phyloP scores from a whole-genome alignment of 2,888 invertebrate genomes.

The Anthoptus insignis region DNA sequence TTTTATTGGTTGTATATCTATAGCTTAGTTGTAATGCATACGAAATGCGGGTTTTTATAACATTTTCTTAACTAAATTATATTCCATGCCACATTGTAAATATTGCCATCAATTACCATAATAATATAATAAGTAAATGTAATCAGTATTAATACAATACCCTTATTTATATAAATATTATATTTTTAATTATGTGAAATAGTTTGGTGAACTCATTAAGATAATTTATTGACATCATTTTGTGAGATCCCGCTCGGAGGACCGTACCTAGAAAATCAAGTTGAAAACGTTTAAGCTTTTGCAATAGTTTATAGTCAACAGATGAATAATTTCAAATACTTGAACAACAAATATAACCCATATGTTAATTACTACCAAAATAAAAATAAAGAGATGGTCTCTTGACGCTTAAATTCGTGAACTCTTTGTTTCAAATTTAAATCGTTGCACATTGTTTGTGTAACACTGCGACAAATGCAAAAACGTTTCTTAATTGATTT shows the following conservation, averaged over 20 bases:
- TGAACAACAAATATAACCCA: no score
- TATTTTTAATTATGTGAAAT: slow-evolving; percentile 50
- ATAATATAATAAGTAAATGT: slow-evolving; percentile 65
- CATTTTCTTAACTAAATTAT: slow-evolving; percentile 72
- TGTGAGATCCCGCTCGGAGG: slow-evolving; percentile 34
- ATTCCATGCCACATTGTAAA: slow-evolving; percentile 77
- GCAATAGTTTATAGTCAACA: no score
- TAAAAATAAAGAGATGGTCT: no score
- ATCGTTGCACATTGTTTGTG: no score
- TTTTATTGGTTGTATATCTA: slow-evolving; percentile 66
- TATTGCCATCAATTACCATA: slow-evolving; percentile 81
- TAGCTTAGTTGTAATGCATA: slow-evolving; percentile 61
- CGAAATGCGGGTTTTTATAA: slow-evolving; percentile 77
- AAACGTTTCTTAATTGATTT: no score
- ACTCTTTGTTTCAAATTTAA: no score
- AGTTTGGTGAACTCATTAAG: slow-evolving; percentile 55
- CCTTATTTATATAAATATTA: slow-evolving; percentile 72
- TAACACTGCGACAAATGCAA: no score
- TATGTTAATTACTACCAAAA: no score
- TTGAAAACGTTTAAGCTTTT: background rate
- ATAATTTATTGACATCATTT: slow-evolving; percentile 7
- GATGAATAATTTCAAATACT: no score
- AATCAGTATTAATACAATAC: slow-evolving; percentile 85
- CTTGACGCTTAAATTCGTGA: no score
- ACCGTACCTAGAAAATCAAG: slow-evolving; percentile 19